Percentiles rank a stretch among this genome's conserved stretches.
Evolutionary conservation across 2,113 vertebrate species (phyloP).

Genomic region (Patagioenas fasciata): DNA sequence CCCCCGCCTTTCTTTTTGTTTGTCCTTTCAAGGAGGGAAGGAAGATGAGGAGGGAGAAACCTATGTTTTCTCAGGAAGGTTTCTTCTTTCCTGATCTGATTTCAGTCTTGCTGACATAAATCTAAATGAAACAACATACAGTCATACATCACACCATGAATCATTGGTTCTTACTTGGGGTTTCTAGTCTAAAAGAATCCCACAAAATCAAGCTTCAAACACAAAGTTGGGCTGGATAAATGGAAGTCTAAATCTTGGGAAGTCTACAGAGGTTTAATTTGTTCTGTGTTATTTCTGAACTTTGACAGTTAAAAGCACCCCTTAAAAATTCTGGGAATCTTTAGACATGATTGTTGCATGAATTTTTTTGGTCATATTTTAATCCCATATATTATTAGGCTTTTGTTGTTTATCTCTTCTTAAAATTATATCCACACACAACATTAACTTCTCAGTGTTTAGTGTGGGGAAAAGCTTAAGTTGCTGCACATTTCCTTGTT

Average conservation of each 20-base stretch:
- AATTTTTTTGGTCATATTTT: neutral
- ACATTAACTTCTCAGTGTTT: neutral
- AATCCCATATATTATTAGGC: neutral
- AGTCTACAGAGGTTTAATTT: neutral
- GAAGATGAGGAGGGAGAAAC: neutral
- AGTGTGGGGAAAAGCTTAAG: neutral
- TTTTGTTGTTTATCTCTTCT: neutral
- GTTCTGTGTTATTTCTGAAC: neutral
- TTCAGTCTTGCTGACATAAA: neutral
- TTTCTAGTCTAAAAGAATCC: neutral
- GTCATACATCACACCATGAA: neutral
- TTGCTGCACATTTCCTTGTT: neutral
- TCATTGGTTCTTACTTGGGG: neutral
- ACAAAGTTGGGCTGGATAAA: neutral
- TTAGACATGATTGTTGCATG: neutral
- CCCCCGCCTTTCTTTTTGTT: neutral
- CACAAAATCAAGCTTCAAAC: neutral
- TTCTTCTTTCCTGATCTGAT: neutral
- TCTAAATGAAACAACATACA: neutral
- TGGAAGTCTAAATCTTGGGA: neutral
- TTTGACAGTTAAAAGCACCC: neutral
- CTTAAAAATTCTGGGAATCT: neutral
- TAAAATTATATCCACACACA: neutral
- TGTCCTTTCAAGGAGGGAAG: neutral
- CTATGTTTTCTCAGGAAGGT: neutral